Evolutionary conservation across 2,797 vertebrate genomes (phyloP).

Genomic region (Paedocypris micromegethes): DNA sequence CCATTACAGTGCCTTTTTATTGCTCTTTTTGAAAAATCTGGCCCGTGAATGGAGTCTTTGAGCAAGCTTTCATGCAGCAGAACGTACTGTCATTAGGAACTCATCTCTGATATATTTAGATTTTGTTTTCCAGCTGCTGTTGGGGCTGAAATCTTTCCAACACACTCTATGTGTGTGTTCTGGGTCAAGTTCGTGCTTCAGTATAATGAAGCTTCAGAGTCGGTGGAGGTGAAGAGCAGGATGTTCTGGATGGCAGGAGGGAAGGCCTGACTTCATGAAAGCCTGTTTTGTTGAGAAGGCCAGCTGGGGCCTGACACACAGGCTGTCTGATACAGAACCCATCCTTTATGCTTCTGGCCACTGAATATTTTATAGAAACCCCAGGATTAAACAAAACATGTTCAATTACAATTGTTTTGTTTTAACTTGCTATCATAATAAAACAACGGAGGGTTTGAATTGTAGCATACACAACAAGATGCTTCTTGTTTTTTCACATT

Average conservation of each 20-base stretch:
- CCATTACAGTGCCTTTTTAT: background rate
- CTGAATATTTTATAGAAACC: background rate
- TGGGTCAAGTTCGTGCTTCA: background rate
- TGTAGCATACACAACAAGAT: too few relatives aligned
- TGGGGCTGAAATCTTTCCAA: background rate
- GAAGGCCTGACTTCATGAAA: constrained; percentile 34
- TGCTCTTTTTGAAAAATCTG: background rate
- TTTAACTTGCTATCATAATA: background rate
- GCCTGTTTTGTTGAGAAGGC: constrained; percentile 28
- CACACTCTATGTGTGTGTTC: background rate
- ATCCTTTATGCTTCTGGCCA: background rate
- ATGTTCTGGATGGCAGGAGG: constrained; percentile 16
- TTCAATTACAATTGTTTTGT: background rate
- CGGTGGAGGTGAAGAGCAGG: constrained; percentile 16
- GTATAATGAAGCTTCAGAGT: constrained; percentile 14
- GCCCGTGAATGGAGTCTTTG: background rate
- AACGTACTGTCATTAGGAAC: background rate
- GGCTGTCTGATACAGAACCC: constrained; percentile 6
- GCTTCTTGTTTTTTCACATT: too few relatives aligned
- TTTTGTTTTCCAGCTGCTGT: background rate
- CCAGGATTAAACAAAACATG: too few relatives aligned
- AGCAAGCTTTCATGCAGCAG: background rate
- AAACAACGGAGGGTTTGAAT: too few relatives aligned
- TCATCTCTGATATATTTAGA: background rate
- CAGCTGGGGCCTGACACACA: constrained; percentile 19